Evolutionary conservation across 2,113 vertebrate genomes (phyloP).

Genomic region (Mormoops blainvillei): DNA sequence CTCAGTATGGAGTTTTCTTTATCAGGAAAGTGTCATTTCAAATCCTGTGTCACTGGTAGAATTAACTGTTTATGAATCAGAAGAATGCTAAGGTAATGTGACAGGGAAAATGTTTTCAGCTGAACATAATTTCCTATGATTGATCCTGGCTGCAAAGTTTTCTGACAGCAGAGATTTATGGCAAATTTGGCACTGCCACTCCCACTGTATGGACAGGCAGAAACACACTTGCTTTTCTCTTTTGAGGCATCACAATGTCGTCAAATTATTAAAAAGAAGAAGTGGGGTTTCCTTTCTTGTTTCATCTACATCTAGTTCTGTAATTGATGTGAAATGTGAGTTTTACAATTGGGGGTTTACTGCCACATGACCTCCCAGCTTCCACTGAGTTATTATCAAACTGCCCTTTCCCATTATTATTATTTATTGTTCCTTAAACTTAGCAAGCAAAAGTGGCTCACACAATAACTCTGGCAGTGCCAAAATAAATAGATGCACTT

Average conservation of each 20-base stretch:
- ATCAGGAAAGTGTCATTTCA: not conserved
- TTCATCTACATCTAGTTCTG: slow-evolving; percentile 59
- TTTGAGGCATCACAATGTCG: slow-evolving; percentile 46
- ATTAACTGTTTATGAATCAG: not conserved
- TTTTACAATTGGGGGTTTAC: slow-evolving; percentile 53
- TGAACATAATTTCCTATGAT: not conserved
- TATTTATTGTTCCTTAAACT: slow-evolving; percentile 64
- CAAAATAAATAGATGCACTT: slow-evolving; percentile 43
- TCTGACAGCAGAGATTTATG: slow-evolving; percentile 48
- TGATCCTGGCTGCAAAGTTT: slow-evolving; percentile 15
- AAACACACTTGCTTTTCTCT: slow-evolving; percentile 56
- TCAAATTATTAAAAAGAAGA: slow-evolving; percentile 63
- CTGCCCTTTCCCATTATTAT: slow-evolving; percentile 51
- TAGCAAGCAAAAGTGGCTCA: slow-evolving; percentile 33
- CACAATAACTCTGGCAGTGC: slow-evolving; percentile 44
- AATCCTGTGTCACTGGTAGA: not conserved
- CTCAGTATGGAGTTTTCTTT: not conserved
- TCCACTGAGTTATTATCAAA: slow-evolving; percentile 44
- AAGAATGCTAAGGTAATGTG: slow-evolving; percentile 40
- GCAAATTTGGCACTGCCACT: slow-evolving; percentile 17
- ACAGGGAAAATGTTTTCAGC: slow-evolving; percentile 40
- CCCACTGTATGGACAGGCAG: slow-evolving; percentile 16
- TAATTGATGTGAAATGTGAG: slow-evolving; percentile 71
- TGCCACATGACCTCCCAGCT: slow-evolving; percentile 17
- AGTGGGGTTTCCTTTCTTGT: slow-evolving; percentile 15